phyloP scores from a whole-genome alignment of 2,888 invertebrate species.

The Cosmia trapezina region DNA sequence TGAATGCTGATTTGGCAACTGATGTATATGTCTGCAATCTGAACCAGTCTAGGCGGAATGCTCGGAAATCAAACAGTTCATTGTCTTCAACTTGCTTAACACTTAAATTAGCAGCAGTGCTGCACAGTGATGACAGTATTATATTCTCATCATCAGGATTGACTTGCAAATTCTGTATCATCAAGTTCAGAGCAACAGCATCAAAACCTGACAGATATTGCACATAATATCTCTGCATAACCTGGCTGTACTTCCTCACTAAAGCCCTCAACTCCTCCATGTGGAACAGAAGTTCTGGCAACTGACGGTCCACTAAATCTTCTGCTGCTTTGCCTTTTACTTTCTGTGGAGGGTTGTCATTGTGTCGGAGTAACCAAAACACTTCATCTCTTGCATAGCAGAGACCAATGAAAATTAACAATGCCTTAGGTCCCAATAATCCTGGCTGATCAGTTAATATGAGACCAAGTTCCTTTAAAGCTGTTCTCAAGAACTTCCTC shows the following conservation, averaged over 20 bases:
- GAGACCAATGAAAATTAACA: slow-evolving; percentile 98
- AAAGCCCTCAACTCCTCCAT: slow-evolving; percentile 99
- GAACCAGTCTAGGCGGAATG: slow-evolving; percentile 99
- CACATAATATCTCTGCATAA: slow-evolving; percentile 99
- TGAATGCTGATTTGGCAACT: slow-evolving; percentile 94
- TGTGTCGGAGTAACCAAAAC: slow-evolving; percentile 98
- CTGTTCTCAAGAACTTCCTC: slow-evolving; percentile 98
- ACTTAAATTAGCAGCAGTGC: slow-evolving; percentile 95
- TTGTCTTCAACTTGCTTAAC: slow-evolving; percentile 99
- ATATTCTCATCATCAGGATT: slow-evolving; percentile 98
- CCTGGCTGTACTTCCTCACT: slow-evolving; percentile 98
- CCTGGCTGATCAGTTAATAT: slow-evolving; percentile 99
- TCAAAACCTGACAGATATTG: slow-evolving; percentile 99
- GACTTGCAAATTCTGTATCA: slow-evolving; percentile 95
- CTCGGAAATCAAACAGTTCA: slow-evolving; percentile 98
- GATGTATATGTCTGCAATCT: slow-evolving; percentile 98
- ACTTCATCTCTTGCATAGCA: slow-evolving; percentile 99
- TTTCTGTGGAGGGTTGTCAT: slow-evolving; percentile 98
- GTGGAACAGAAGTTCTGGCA: slow-evolving; percentile 99
- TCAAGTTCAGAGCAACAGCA: slow-evolving; percentile 96
- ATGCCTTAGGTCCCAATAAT: slow-evolving; percentile 98
- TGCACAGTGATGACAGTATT: slow-evolving; percentile 97
- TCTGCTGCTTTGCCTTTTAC: slow-evolving; percentile 97
- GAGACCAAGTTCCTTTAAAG: slow-evolving; percentile 97
- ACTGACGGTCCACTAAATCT: slow-evolving; percentile 97